These are phyloP conservation scores for Zaprionus tsacasi DNA, from an alignment of 1,140 invertebrate species.

Conservation along the genomic window DNA sequence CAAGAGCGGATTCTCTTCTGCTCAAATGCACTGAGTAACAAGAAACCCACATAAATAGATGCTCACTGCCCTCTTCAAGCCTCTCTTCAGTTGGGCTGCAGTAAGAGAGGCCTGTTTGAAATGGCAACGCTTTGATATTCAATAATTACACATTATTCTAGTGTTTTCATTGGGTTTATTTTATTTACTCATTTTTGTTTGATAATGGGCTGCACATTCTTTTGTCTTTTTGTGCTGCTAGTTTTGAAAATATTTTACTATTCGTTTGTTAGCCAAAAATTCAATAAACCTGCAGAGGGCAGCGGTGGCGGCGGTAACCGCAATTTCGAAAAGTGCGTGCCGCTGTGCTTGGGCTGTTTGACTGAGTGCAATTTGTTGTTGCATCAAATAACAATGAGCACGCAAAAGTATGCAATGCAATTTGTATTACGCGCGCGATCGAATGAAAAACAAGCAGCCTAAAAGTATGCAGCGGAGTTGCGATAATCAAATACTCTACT, in stretches of 20 bases:
- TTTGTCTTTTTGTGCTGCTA: background rate
- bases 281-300: conserved; percentile 11
- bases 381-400: conserved; percentile 34
- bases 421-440: conserved; percentile 17
- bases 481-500: background rate
- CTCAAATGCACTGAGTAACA: background rate
- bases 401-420: conserved; percentile 54
- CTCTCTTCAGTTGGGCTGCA: background rate
- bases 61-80: background rate
- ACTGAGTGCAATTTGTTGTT: conserved; percentile 18
- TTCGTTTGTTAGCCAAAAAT: background rate
- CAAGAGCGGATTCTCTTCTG: background rate
- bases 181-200: background rate
- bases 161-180: background rate
- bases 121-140: background rate
- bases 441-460: conserved; percentile 41
- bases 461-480: conserved; percentile 39
- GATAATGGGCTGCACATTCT: background rate
- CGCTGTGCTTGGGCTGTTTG: conserved; percentile 17
- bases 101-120: background rate
- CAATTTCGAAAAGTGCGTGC: conserved; percentile 5
- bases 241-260: background rate
- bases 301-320: background rate
- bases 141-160: background rate
- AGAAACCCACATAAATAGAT: too few relatives aligned